A percentile compares a stretch with the other conserved stretches of the same genome.
These are phyloP conservation scores for Anastrepha ludens DNA, from an alignment of 1,140 invertebrate species.

Conservation along the genomic window DNA sequence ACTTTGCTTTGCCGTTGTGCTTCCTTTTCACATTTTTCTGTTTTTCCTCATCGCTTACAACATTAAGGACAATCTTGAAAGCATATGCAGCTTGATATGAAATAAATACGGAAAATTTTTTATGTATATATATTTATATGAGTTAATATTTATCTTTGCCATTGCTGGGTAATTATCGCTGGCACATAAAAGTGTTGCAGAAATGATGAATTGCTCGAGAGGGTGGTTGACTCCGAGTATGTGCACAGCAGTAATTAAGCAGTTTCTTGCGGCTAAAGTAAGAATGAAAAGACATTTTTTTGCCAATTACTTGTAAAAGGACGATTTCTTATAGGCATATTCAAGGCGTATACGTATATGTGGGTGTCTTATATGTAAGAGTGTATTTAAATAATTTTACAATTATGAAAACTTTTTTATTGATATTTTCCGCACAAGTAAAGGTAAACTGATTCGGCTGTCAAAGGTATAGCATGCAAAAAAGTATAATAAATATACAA, in stretches of 20 bases:
- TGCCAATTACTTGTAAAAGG: no score
- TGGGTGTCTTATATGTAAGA: no score
- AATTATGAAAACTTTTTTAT: no score
- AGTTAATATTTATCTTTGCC: conserved; percentile 17
- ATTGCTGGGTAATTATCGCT: conserved; percentile 9
- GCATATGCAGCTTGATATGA: not conserved
- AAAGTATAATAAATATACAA: no score
- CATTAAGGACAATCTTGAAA: conserved; percentile 6
- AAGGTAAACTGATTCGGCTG: no score
- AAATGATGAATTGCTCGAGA: not conserved
- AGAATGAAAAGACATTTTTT: no score
- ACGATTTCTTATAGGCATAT: no score
- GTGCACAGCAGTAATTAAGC: not conserved
- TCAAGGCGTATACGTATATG: no score
- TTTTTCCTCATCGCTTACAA: conserved; percentile 9
- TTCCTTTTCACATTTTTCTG: not conserved
- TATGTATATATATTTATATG: not conserved
- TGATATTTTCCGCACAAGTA: no score
- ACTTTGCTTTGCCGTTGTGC: not conserved
- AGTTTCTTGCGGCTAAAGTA: no score
- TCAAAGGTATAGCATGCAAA: no score
- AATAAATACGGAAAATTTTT: conserved; percentile 4
- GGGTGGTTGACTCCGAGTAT: not conserved
- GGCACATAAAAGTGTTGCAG: not conserved
- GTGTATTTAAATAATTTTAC: no score